Conservation (phyloP, 1,140 invertebrate genomes). For the Cardiocondyla obscurior region DNA sequence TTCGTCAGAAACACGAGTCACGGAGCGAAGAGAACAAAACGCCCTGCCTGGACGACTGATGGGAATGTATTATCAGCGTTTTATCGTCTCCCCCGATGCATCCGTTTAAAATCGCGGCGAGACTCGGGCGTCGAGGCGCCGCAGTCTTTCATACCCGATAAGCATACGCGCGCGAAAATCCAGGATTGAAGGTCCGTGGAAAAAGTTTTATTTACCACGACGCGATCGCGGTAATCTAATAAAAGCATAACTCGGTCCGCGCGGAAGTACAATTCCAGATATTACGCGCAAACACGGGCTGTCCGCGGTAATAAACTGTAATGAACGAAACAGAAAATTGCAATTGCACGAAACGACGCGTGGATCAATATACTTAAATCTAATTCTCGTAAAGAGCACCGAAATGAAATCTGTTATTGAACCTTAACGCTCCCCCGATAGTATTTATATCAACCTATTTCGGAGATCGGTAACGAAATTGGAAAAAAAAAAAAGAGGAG, state of each 20-base stretch:
- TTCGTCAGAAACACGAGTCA: background rate
- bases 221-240: slow-evolving; percentile 29
- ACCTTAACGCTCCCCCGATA: background rate
- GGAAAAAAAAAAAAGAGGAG: background rate
- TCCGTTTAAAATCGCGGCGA: background rate
- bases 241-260: background rate
- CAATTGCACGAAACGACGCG: background rate
- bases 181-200: background rate
- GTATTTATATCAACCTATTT: background rate
- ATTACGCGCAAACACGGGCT: background rate
- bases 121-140: background rate
- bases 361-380: slow-evolving; percentile 3
- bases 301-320: slow-evolving; percentile 12
- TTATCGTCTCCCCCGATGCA: slow-evolving; percentile 23
- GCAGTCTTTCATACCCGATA: slow-evolving; percentile 17
- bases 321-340: background rate
- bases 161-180: slow-evolving; percentile 4
- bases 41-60: background rate
- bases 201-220: slow-evolving; percentile 38
- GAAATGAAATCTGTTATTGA: background rate
- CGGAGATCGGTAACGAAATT: background rate
- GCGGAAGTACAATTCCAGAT: slow-evolving; percentile 13
- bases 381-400: background rate
- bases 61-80: background rate
- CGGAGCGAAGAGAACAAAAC: background rate